Percentiles rank a stretch among this genome's conserved stretches.
Evolutionary conservation across 2,888 invertebrate genomes (phyloP).

Genomic region (Griposia aprilina): DNA sequence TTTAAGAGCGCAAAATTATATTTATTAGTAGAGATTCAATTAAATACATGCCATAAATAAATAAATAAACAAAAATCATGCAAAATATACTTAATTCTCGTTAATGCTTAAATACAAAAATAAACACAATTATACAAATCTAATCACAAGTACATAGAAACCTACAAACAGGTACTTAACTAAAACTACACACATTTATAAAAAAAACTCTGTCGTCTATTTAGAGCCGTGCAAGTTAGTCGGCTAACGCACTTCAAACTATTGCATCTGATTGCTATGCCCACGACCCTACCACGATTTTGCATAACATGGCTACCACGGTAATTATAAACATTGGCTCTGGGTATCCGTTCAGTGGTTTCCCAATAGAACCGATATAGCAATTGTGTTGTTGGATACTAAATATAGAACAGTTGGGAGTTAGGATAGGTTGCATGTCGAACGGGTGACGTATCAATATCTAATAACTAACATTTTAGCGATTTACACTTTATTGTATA

Average conservation of each 20-base stretch:
- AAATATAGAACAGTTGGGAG: constrained; percentile 2
- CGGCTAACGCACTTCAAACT: constrained; percentile 16
- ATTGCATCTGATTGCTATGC: constrained; percentile 53
- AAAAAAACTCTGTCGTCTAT: neutral
- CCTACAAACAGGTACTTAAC: neutral
- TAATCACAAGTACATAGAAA: neutral
- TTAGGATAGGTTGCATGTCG: constrained; percentile 4
- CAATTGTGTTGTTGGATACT: constrained; percentile 28
- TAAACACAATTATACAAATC: neutral
- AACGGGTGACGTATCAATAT: too few species aligned
- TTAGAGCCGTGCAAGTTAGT: neutral
- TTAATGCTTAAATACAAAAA: too few species aligned
- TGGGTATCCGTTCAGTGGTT: constrained; percentile 16
- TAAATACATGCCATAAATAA: too few species aligned
- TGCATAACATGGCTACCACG: constrained; percentile 54
- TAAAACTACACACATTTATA: too few species aligned
- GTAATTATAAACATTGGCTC: constrained; percentile 59
- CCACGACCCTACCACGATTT: constrained; percentile 40
- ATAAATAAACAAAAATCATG: too few species aligned
- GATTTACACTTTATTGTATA: too few species aligned
- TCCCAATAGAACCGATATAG: constrained; percentile 26
- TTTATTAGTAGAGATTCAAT: too few species aligned
- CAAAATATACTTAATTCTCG: too few species aligned
- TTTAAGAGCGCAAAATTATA: too few species aligned
- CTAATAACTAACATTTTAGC: too few species aligned